Conservation (phyloP, 2,113 vertebrate genomes). For the Neolamprologus kungweensis region DNA sequence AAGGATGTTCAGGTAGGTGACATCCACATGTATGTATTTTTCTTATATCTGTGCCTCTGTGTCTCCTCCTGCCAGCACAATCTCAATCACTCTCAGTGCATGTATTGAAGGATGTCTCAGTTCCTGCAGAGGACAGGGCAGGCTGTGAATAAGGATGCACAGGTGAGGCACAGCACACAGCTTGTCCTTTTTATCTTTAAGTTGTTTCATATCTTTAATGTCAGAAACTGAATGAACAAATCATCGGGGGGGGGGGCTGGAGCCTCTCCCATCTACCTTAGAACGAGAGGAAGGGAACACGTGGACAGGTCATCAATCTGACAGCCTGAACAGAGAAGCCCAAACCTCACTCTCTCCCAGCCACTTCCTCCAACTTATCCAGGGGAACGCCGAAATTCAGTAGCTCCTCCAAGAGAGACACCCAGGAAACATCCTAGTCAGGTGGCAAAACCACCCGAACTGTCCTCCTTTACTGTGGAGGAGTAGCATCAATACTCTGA, state of each 20-base stretch:
- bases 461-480: not conserved
- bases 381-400: rapidly evolving
- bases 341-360: not conserved
- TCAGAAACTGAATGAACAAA: not conserved
- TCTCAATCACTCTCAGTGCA: not conserved
- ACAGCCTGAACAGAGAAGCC: not conserved
- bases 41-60: not conserved
- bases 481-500: not conserved
- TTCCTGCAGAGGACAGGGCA: not conserved
- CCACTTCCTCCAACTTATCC: not conserved
- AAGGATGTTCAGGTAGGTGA: not conserved
- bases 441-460: not conserved
- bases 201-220: not conserved
- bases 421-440: not conserved
- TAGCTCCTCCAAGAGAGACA: not conserved
- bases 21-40: not conserved
- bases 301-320: not conserved
- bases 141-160: not conserved
- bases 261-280: not conserved
- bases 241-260: not conserved
- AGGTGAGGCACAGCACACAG: not conserved
- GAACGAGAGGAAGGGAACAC: not conserved
- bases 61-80: not conserved
- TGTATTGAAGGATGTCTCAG: not conserved
- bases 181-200: not conserved